phyloP scores from a whole-genome alignment of 2,113 vertebrate species.

The Siniperca chuatsi region DNA sequence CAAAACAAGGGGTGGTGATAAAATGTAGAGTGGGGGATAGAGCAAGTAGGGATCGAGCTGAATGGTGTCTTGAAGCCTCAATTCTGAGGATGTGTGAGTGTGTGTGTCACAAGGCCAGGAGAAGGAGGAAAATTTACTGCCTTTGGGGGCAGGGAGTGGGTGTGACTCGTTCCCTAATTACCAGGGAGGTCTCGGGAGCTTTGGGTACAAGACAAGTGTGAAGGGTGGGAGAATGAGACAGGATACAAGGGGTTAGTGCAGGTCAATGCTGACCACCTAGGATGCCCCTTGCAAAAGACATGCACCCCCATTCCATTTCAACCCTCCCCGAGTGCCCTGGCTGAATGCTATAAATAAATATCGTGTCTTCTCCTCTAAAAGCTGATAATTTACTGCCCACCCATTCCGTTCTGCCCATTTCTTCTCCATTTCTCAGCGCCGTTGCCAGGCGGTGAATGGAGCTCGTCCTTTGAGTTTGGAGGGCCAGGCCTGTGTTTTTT shows the following conservation, averaged over 20 bases:
- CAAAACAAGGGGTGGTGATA: slow-evolving; percentile 89
- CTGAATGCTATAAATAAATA: slow-evolving; percentile 86
- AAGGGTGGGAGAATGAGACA: slow-evolving; percentile 92
- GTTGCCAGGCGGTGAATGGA: slow-evolving; percentile 80
- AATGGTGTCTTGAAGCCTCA: slow-evolving; percentile 88
- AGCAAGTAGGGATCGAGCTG: slow-evolving; percentile 74
- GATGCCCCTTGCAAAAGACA: slow-evolving; percentile 85
- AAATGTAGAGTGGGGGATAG: slow-evolving; percentile 83
- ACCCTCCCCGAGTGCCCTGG: slow-evolving; percentile 55
- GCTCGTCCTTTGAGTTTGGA: slow-evolving; percentile 79
- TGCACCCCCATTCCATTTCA: slow-evolving; percentile 57
- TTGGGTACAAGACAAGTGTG: slow-evolving; percentile 87
- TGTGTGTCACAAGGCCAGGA: slow-evolving; percentile 78
- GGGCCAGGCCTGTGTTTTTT: slow-evolving; percentile 80
- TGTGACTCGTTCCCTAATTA: slow-evolving; percentile 95
- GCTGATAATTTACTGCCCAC: slow-evolving; percentile 84
- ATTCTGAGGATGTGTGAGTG: slow-evolving; percentile 76
- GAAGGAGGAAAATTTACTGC: slow-evolving; percentile 89
- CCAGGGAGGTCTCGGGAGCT: slow-evolving; percentile 96
- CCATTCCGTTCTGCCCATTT: slow-evolving; percentile 77
- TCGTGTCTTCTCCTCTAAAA: slow-evolving; percentile 71
- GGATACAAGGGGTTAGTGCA: slow-evolving; percentile 93
- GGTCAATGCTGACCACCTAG: slow-evolving; percentile 96
- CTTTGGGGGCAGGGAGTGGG: slow-evolving; percentile 85
- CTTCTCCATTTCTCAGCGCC: slow-evolving; percentile 81